Percentiles rank a stretch among this genome's conserved stretches.
Conservation (phyloP, 2,888 invertebrate species). For the Sesia bembeciformis region DNA sequence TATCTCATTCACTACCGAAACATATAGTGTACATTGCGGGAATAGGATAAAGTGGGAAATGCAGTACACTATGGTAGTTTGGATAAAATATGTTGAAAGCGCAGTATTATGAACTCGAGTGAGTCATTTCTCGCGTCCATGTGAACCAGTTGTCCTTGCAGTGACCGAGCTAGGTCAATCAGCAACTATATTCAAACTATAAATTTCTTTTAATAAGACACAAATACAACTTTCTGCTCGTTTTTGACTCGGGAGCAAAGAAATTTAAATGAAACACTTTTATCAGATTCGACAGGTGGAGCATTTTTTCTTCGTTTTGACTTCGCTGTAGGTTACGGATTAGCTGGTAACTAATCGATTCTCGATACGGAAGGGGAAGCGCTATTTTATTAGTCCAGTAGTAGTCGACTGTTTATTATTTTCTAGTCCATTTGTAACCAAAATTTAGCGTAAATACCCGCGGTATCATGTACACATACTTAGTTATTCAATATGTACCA, state of each 20-base stretch:
- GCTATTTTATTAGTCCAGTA: conserved; percentile 18
- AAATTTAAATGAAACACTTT: conserved; percentile 73
- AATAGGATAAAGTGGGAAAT: too few species aligned
- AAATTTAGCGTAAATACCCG: too few species aligned
- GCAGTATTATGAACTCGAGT: background rate
- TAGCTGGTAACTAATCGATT: conserved; percentile 65
- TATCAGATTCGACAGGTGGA: conserved; percentile 74
- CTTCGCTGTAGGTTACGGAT: conserved; percentile 72
- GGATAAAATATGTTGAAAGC: too few species aligned
- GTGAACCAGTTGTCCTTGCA: conserved; percentile 19
- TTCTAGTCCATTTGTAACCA: too few species aligned
- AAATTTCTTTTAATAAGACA: conserved; percentile 75
- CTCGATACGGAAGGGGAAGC: conserved; percentile 50
- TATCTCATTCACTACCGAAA: too few species aligned
- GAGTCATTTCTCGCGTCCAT: background rate
- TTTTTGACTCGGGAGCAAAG: conserved; percentile 64
- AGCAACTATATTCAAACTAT: conserved; percentile 66
- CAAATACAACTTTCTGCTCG: conserved; percentile 62
- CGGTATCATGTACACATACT: too few species aligned
- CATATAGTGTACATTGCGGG: too few species aligned
- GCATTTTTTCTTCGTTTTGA: conserved; percentile 50
- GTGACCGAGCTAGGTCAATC: conserved; percentile 64
- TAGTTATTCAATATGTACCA: too few species aligned
- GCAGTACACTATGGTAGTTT: too few species aligned
- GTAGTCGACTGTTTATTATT: too few species aligned